Evolutionary conservation across 2,113 vertebrate species (phyloP).

Genomic region (Psophia crepitans): DNA sequence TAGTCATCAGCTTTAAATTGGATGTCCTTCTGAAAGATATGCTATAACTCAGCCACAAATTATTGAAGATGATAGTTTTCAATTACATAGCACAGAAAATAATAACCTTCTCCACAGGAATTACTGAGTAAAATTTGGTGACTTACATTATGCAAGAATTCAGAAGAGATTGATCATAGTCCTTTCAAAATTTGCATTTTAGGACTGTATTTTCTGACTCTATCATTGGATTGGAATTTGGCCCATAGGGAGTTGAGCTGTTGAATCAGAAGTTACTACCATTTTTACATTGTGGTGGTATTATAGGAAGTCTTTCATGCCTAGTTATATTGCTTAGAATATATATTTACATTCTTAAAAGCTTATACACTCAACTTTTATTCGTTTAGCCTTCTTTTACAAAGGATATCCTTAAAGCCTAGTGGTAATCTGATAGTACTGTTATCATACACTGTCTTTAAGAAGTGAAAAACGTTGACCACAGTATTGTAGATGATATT

Average conservation of each 20-base stretch:
- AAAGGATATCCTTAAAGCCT: background rate
- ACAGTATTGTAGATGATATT: background rate
- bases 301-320: background rate
- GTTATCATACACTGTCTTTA: background rate
- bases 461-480: background rate
- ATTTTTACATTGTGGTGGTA: background rate
- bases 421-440: background rate
- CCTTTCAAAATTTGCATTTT: background rate
- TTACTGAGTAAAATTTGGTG: background rate
- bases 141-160: background rate
- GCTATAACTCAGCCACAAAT: background rate
- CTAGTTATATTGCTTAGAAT: background rate
- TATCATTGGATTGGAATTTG: background rate
- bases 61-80: background rate
- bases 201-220: background rate
- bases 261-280: background rate
- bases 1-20: background rate
- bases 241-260: background rate
- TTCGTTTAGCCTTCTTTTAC: background rate
- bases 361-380: background rate
- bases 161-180: background rate
- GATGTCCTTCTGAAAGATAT: background rate
- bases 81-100: background rate
- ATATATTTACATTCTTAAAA: background rate
- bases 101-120: background rate